Evolutionary conservation across 1,140 invertebrate genomes (phyloP), one percentile per base, ranked within the genome.

Genomic region (Meloidogyne floridensis): DNA sequence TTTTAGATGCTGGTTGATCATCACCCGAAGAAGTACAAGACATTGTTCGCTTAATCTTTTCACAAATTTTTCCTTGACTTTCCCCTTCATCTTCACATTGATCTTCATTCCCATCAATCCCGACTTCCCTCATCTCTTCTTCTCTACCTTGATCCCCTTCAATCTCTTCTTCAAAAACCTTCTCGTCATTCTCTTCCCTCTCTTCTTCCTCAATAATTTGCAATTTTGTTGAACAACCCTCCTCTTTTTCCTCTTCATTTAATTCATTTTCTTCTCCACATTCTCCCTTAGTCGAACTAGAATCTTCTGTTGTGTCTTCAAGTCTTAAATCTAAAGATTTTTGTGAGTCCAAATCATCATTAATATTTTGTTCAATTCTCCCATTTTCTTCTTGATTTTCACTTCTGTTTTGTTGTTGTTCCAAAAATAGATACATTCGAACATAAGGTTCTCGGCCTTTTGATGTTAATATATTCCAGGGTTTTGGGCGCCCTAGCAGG

Each of bases 371-470:
- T 72, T 72, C 47, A 53, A 7, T n/a, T n/a, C 9, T 43, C 32
- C 73, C 73, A 10, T 77, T 72, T 59, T 59, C 70, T 32, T 47
- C 20, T 15, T 80, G 18, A 20, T 75, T 76, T 59, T 59, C 32
- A 18, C 54, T 83, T n/a, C 47, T 47, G 43, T 56, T 70, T 72
- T 9, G n/a, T 81, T 53, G 53, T 83, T 98, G 95, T 90, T 97
- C 95, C 72, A 98, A 92, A 91, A 98, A 98, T 94, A 98, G 96
- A 91, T 97, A 96, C 96, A 98, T 98, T 76, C 96, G 92, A 80
- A 98, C 97, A 91, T 98, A 98, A 2, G 96, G 96, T 88, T 98
- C 96, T 42, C 96, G 93, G 0, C 96, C 96, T 91, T 98, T 98
- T 90, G 97, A 95, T 2, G 96, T 98, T 9, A 98, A 91, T 95